These are phyloP conservation scores for Seriola rivoliana DNA, from an alignment of 2,113 vertebrate genomes.

Conservation along the genomic window DNA sequence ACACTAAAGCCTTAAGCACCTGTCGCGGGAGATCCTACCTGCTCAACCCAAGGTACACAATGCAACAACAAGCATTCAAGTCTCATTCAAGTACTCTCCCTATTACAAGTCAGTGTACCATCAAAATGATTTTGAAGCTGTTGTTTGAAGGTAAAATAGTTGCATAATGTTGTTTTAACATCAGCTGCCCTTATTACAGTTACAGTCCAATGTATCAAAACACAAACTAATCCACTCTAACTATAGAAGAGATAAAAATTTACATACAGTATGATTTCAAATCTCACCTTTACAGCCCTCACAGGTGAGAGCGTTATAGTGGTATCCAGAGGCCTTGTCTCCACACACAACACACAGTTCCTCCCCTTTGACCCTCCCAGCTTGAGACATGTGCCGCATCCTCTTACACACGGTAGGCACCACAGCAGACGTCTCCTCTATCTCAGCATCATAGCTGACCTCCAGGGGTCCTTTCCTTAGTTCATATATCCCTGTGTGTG, in stretches of 20 bases:
- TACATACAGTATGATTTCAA: neutral
- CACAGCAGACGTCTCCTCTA: slow-evolving; percentile 81
- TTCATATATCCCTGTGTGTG: slow-evolving; percentile 89
- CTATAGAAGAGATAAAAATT: neutral
- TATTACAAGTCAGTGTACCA: no score
- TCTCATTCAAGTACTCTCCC: no score
- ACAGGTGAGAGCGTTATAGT: slow-evolving; percentile 98
- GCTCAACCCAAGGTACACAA: no score
- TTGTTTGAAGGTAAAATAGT: no score
- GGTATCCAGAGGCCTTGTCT: slow-evolving; percentile 98
- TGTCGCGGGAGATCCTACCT: no score
- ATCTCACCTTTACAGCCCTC: slow-evolving; percentile 97
- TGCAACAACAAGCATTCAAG: no score
- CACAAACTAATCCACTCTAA: neutral
- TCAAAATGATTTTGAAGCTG: no score
- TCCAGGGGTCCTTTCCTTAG: slow-evolving; percentile 90
- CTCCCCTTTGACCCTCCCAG: slow-evolving; percentile 91
- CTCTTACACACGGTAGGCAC: slow-evolving; percentile 87
- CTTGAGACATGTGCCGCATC: slow-evolving; percentile 84
- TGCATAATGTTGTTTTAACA: neutral
- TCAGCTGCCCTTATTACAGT: neutral
- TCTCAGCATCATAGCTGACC: slow-evolving; percentile 85
- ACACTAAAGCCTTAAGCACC: no score
- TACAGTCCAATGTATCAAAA: neutral
- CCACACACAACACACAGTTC: slow-evolving; percentile 98